phyloP scores from a whole-genome alignment of 2,113 vertebrate genomes.

The Syngnathus floridae region DNA sequence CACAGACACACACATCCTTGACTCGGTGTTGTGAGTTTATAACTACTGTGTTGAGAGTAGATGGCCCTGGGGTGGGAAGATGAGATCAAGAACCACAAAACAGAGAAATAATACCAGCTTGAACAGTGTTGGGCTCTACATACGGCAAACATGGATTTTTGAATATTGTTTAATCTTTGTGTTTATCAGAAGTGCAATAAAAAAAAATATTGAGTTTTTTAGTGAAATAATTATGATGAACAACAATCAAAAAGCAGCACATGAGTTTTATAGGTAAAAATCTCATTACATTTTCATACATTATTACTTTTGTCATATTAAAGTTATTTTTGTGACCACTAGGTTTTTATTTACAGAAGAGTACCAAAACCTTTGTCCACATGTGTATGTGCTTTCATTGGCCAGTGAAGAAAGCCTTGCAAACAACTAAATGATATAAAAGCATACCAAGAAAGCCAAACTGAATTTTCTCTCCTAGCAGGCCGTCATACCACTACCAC shows the following conservation, averaged over 20 bases:
- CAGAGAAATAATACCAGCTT: slow-evolving; percentile 13
- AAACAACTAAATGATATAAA: slow-evolving; percentile 1
- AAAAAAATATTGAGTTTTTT: not conserved
- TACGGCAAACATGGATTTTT: not conserved
- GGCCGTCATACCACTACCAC: slow-evolving; percentile 34
- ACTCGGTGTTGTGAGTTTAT: slow-evolving; percentile 55
- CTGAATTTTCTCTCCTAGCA: slow-evolving; percentile 12
- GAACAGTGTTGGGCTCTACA: not conserved
- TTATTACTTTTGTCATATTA: too few relatives aligned
- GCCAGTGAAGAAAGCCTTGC: not conserved
- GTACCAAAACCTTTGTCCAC: too few relatives aligned
- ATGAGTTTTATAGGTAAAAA: too few relatives aligned
- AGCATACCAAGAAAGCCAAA: not conserved
- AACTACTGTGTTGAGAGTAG: slow-evolving; percentile 65
- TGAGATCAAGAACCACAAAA: not conserved
- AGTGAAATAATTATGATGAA: not conserved
- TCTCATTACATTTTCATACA: too few relatives aligned
- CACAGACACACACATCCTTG: slow-evolving; percentile 38
- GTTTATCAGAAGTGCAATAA: not conserved
- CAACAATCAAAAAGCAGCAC: too few relatives aligned
- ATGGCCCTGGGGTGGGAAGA: slow-evolving; percentile 47
- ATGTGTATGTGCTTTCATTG: not conserved
- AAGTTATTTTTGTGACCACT: too few relatives aligned
- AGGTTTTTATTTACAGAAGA: not conserved
- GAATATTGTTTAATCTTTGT: not conserved